These are phyloP conservation scores for Glyphotaelius pellucidus DNA, from an alignment of 2,888 invertebrate species.

Conservation along the genomic window DNA sequence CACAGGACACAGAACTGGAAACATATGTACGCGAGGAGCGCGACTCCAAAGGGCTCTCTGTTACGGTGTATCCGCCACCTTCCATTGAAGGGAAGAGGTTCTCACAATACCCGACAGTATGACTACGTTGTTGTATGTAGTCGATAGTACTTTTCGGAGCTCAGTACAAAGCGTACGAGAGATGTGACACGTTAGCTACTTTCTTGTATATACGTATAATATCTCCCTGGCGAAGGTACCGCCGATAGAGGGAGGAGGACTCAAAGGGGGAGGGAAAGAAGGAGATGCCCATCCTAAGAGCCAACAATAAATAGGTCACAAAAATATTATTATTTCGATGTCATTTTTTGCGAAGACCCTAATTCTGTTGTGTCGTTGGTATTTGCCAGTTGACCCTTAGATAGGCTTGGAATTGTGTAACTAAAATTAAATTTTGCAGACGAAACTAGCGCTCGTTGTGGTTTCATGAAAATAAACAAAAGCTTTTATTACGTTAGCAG, in stretches of 20 bases:
- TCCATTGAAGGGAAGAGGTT: not conserved
- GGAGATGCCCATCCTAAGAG: not conserved
- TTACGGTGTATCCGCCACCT: not conserved
- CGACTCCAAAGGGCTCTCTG: not conserved
- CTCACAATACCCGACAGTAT: not conserved
- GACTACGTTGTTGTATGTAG: not conserved
- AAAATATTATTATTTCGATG: not conserved
- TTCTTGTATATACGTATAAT: not conserved
- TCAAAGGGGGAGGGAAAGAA: not conserved
- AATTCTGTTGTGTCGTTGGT: not conserved
- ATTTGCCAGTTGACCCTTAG: not conserved
- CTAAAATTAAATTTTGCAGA: not conserved
- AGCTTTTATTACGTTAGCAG: not conserved
- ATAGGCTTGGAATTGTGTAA: not conserved
- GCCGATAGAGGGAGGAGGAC: not conserved
- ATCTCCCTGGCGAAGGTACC: not conserved
- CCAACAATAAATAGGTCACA: not conserved
- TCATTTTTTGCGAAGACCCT: not conserved
- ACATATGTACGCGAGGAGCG: not conserved
- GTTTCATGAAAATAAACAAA: not conserved
- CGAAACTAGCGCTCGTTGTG: not conserved
- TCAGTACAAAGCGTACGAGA: conserved; percentile 4
- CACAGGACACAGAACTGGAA: not conserved
- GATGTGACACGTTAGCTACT: conserved; percentile 8
- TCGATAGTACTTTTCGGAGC: not conserved